These are phyloP conservation scores for Channallabes apus DNA, from an alignment of 2,797 vertebrate species.

Conservation along the genomic window DNA sequence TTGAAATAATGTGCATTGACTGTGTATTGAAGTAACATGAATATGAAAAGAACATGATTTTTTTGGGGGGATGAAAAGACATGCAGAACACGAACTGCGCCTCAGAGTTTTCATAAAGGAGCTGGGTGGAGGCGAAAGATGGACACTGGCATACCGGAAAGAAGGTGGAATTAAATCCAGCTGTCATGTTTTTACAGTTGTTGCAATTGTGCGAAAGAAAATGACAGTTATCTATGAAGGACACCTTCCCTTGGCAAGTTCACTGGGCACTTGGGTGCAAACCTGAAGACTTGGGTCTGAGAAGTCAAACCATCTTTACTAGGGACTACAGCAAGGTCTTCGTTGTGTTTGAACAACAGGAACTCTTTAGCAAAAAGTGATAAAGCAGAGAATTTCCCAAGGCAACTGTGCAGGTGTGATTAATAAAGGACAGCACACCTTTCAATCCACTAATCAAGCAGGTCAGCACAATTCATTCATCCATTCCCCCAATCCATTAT, in stretches of 20 bases:
- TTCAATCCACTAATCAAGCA: background rate
- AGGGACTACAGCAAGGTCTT: background rate
- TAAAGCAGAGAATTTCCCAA: slow-evolving; percentile 16
- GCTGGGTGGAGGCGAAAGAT: background rate
- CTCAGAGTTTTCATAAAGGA: background rate
- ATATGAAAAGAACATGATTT: slow-evolving; percentile 10
- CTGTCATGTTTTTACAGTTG: background rate
- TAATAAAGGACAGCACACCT: slow-evolving; percentile 18
- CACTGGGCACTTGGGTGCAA: background rate
- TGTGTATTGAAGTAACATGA: slow-evolving; percentile 2
- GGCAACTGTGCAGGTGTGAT: slow-evolving; percentile 9
- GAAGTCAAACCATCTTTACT: background rate
- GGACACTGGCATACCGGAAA: background rate
- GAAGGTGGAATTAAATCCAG: background rate
- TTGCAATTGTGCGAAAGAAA: slow-evolving; percentile 7
- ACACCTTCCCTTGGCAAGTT: background rate
- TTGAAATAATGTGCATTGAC: background rate
- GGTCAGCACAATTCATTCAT: background rate
- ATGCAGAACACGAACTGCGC: slow-evolving; percentile 17
- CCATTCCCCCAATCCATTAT: background rate
- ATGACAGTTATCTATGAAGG: slow-evolving; percentile 8
- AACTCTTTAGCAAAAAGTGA: slow-evolving; percentile 9
- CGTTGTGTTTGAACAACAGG: slow-evolving; percentile 12
- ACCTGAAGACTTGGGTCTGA: slow-evolving; percentile 9
- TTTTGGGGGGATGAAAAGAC: background rate